Evolutionary conservation across 2,113 vertebrate species (phyloP).

Genomic region (Ranitomeya imitator): DNA sequence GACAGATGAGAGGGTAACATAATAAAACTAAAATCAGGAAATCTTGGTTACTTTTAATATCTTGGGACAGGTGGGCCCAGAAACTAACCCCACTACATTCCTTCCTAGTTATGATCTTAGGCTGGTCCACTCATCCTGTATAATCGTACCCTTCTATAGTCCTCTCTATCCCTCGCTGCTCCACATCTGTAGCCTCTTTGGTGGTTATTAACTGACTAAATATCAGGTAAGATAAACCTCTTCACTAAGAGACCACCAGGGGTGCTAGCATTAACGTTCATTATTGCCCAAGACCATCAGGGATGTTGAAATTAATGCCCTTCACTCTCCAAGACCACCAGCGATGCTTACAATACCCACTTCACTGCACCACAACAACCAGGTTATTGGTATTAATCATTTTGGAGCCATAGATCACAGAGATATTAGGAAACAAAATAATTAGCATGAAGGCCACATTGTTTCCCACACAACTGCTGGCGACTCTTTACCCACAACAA

Average conservation of each 20-base stretch:
- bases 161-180: not conserved
- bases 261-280: not conserved
- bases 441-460: not conserved
- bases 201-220: not conserved
- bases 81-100: not conserved
- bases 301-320: not conserved
- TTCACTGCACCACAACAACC: not conserved
- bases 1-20: not conserved
- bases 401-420: not conserved
- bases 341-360: not conserved
- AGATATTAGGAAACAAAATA: not conserved
- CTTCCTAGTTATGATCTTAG: not conserved
- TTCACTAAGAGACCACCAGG: not conserved
- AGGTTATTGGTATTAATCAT: not conserved
- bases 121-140: not conserved
- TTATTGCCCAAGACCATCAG: not conserved
- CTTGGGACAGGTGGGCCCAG: not conserved
- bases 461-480: too few species aligned
- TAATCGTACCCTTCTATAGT: too few species aligned
- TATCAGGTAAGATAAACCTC: not conserved
- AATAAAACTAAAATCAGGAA: not conserved
- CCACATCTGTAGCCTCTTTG: not conserved
- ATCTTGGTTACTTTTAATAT: not conserved
- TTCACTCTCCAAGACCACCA: not conserved
- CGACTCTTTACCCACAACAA: too few species aligned